Conservation (phyloP, 2,797 vertebrate species). For the Miichthys miiuy region DNA sequence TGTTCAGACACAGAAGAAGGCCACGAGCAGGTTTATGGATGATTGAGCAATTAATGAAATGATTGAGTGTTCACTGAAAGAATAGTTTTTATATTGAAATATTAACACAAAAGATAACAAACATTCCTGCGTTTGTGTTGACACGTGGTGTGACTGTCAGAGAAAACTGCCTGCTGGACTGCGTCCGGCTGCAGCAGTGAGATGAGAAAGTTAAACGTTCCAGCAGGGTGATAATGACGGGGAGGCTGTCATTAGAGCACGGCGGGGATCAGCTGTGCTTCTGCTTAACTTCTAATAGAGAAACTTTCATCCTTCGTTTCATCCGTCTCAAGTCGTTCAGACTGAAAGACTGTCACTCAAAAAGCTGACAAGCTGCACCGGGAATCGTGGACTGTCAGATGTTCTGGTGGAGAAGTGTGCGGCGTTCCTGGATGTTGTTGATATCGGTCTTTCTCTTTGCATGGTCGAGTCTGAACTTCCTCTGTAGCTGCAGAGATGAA, state of each 20-base stretch:
- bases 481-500: no score
- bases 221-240: constrained; percentile 11
- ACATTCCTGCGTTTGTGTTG: background rate
- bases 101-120: background rate
- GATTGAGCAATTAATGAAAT: background rate
- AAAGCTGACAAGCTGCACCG: background rate
- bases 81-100: no score
- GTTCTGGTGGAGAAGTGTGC: no score
- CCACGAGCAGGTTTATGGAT: accelerated
- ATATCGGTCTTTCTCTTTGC: no score
- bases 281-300: background rate
- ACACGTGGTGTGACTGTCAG: background rate
- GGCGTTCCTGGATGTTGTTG: no score
- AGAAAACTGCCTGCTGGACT: background rate
- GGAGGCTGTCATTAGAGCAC: constrained; percentile 20
- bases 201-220: constrained; percentile 31
- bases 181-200: background rate
- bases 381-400: no score
- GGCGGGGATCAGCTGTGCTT: background rate
- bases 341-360: background rate
- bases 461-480: no score
- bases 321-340: no score
- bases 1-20: constrained; percentile 15
- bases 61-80: background rate
- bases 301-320: background rate